Evolutionary conservation across 2,113 vertebrate genomes (phyloP).

Genomic region (Bubalus kerabau): DNA sequence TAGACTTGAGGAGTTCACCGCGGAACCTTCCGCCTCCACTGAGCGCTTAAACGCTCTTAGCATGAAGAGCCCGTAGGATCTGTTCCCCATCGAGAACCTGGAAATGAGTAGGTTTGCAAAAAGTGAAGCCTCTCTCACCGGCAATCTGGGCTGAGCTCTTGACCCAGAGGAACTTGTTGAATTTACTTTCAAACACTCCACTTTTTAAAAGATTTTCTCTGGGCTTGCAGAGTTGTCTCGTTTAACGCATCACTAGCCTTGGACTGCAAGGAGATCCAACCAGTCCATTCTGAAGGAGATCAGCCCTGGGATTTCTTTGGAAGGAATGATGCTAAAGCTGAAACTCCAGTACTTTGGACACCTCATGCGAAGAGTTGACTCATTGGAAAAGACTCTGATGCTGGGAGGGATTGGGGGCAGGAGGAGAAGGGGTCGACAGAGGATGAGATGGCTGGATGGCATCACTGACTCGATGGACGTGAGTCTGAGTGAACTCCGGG

Average conservation of each 20-base stretch:
- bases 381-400: too few species aligned
- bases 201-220: not conserved
- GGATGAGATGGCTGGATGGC: too few species aligned
- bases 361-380: too few species aligned
- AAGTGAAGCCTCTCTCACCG: slow-evolving; percentile 9
- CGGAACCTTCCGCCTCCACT: slow-evolving; percentile 4
- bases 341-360: too few species aligned
- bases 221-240: not conserved
- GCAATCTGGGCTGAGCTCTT: slow-evolving; percentile 17
- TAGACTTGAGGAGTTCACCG: not conserved
- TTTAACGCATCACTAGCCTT: not conserved
- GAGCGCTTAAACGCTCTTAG: slow-evolving; percentile 47
- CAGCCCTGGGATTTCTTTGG: too few species aligned
- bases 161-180: slow-evolving; percentile 47
- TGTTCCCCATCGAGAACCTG: slow-evolving; percentile 25
- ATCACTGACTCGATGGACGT: too few species aligned
- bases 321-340: too few species aligned
- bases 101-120: slow-evolving; percentile 51
- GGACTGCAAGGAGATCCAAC: too few species aligned
- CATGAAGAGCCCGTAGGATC: slow-evolving; percentile 8
- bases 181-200: slow-evolving; percentile 33
- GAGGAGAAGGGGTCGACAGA: too few species aligned
- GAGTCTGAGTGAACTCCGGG: too few species aligned
- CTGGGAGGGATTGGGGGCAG: too few species aligned
- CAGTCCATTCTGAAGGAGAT: too few species aligned